Evolutionary conservation across 2,113 vertebrate species (phyloP), one percentile per base, ranked within the genome.

Genomic region (Cololabis saira): DNA sequence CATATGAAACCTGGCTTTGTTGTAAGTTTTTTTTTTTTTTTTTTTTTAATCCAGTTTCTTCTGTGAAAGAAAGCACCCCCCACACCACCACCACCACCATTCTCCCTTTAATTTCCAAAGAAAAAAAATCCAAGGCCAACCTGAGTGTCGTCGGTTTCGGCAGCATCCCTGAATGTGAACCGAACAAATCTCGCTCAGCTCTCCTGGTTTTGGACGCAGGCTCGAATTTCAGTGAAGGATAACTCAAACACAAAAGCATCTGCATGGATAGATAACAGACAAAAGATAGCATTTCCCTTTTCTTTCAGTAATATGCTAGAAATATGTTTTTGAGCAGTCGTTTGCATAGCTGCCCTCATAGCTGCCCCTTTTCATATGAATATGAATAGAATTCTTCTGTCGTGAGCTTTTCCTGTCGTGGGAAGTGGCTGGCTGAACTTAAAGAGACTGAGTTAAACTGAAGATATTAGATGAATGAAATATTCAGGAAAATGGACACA

Each of bases 121-220:
- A 8, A 33, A 8, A 33, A 58, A 55, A 59, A 42, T 30, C 11
- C 49, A 18, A 62, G 27, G 40, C 62, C 22, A 22, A 58, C 16
- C 58, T 68, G 22, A 33, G 49, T 24, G 40, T 67, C 40, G 40
- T 48, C 37, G 42, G 12, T 41, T 59, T 17, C 16, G 19, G n/a
- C 47, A 13, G n/a, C 37, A 43, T 40, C 54, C 47, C 52, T 70
- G 56, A 69, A 69, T 60, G 48, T 45, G 47, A 51, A 52, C 14
- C 30, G 11, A 56, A 60, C 24, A 50, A n/a, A 22, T 60, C 22
- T 11, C 27, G 40, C 30, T 43, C 22, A 59, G 33, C 33, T 27
- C 33, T 37, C 33, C 6, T 17, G n/a, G 17, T 49, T 37, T 16
- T 49, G 21, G 12, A 22, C 42, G 45, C 47, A 27, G 30, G 21